A percentile compares a stretch with the other conserved stretches of the same genome.
These are phyloP conservation scores for Paedocypris micromegethes DNA, from an alignment of 2,797 vertebrate species.

Conservation along the genomic window DNA sequence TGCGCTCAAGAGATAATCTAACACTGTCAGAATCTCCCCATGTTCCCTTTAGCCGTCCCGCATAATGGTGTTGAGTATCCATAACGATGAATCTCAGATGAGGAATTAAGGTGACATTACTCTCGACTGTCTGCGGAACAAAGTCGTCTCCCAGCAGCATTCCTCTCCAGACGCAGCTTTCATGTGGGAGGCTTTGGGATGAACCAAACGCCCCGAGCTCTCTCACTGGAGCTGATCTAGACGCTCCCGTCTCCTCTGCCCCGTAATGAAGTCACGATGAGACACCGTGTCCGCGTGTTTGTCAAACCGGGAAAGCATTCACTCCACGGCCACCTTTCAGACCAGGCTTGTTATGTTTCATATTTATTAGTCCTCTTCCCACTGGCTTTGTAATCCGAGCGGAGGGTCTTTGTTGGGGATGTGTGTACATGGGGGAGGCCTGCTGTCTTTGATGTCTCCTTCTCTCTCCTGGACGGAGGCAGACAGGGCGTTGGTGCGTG, in stretches of 20 bases:
- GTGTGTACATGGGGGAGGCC: slow-evolving; percentile 17
- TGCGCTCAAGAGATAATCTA: slow-evolving; percentile 11
- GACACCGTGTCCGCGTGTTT: slow-evolving; percentile 10
- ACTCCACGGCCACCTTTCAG: slow-evolving; percentile 21
- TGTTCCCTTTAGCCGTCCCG: slow-evolving; percentile 10
- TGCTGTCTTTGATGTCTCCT: slow-evolving; percentile 55
- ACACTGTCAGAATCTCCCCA: slow-evolving; percentile 13
- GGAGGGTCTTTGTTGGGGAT: slow-evolving; percentile 42
- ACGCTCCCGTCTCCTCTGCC: slow-evolving; percentile 4
- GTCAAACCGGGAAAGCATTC: slow-evolving; percentile 17
- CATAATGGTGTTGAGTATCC: slow-evolving; percentile 54
- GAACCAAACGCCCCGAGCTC: slow-evolving; percentile 8
- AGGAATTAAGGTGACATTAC: slow-evolving; percentile 16
- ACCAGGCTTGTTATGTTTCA: slow-evolving; percentile 56
- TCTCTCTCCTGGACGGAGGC: slow-evolving; percentile 47
- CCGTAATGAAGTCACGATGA: slow-evolving; percentile 23
- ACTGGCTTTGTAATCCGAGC: slow-evolving; percentile 39
- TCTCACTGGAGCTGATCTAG: slow-evolving; percentile 8
- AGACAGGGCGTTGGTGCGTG: slow-evolving; percentile 81
- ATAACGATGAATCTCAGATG: slow-evolving; percentile 38
- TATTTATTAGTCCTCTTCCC: slow-evolving; percentile 60
- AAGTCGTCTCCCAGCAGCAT: slow-evolving; percentile 60
- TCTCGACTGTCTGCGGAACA: slow-evolving; percentile 58
- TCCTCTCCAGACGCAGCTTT: slow-evolving; percentile 41
- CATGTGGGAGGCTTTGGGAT: slow-evolving; percentile 24